A percentile compares a stretch with the other conserved stretches of the same genome.
Evolutionary conservation across 92 coral and sea anemone species (phyloP).

Genomic region (Zoanthus sociatus): DNA sequence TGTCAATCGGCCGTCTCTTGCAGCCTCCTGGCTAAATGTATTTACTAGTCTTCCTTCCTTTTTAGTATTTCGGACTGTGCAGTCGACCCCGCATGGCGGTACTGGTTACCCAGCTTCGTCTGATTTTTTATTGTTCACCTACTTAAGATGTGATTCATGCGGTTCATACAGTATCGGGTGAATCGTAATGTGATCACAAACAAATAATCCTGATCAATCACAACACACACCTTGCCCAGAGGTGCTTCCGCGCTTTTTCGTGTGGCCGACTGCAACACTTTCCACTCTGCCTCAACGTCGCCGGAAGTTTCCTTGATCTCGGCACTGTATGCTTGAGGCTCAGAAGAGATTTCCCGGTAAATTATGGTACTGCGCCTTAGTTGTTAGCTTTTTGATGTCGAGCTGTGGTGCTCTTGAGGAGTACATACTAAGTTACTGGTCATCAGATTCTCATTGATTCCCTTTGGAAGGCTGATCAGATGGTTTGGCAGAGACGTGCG

Average conservation of each 20-base stretch:
- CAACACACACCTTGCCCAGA: not conserved
- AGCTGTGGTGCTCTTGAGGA: not conserved
- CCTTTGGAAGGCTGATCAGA: slow-evolving; percentile 7
- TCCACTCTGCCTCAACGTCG: not conserved
- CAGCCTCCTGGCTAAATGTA: not conserved
- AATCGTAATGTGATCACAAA: not conserved
- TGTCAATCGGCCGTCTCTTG: not conserved
- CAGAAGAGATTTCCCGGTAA: not conserved
- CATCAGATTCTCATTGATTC: not conserved
- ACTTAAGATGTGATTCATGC: slow-evolving; percentile 2
- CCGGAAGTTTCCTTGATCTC: not conserved
- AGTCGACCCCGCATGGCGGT: not conserved
- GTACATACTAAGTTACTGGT: too few relatives aligned
- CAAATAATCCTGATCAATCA: not conserved
- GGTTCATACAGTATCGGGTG: not conserved
- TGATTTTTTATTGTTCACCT: not conserved
- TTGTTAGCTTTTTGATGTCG: not conserved
- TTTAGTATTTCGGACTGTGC: not conserved
- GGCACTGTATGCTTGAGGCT: not conserved
- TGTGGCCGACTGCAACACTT: not conserved
- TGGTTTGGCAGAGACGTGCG: slow-evolving; percentile 18
- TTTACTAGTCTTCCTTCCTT: not conserved
- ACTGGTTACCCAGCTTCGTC: not conserved
- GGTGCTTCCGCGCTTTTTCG: not conserved
- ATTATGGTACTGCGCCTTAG: not conserved